These are phyloP conservation scores for Avahi laniger DNA, from an alignment of 2,797 vertebrate species.

Conservation along the genomic window DNA sequence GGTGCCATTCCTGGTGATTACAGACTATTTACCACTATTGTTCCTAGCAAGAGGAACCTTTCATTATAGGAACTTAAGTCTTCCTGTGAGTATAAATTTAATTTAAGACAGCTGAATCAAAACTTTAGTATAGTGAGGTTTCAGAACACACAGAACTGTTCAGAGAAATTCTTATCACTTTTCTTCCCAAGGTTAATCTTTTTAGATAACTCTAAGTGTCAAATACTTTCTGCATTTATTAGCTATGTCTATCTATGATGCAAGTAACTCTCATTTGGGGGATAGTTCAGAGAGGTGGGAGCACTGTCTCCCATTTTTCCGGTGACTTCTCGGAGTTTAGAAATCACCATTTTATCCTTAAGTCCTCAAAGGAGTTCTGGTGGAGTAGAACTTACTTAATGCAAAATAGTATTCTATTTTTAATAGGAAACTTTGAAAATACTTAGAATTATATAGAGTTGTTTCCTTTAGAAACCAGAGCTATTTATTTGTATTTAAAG, in stretches of 20 bases:
- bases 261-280: conserved; percentile 40
- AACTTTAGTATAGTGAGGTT: background rate
- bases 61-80: background rate
- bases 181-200: conserved; percentile 57
- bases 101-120: conserved; percentile 34
- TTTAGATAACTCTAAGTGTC: conserved; percentile 58
- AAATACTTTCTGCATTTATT: conserved; percentile 57
- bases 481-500: conserved; percentile 84
- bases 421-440: conserved; percentile 71
- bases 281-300: conserved; percentile 44
- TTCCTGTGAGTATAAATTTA: conserved; percentile 17
- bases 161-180: conserved; percentile 26
- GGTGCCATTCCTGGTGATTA: conserved; percentile 2
- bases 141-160: conserved; percentile 34
- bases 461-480: conserved; percentile 71
- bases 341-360: conserved; percentile 64
- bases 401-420: conserved; percentile 78
- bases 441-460: conserved; percentile 12
- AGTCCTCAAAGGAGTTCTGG: conserved; percentile 51
- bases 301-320: conserved; percentile 38
- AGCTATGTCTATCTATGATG: conserved; percentile 44
- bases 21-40: background rate
- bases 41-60: conserved; percentile 35
- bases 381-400: conserved; percentile 58
- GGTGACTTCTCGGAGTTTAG: conserved; percentile 56